These are phyloP conservation scores for Hippocampus kuda DNA, from an alignment of 2,797 vertebrate species.

Conservation along the genomic window DNA sequence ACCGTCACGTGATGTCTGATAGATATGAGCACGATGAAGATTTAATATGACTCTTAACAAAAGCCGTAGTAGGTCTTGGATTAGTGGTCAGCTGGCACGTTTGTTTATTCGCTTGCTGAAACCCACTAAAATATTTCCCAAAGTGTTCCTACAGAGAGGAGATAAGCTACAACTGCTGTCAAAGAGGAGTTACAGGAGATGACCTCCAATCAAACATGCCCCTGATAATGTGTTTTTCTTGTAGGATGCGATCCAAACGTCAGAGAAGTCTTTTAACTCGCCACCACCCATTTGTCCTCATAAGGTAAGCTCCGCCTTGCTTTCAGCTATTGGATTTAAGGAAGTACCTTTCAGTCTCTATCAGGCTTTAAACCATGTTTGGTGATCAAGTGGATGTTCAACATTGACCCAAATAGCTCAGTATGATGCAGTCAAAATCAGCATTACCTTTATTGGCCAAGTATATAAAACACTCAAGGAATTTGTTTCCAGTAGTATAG, in stretches of 20 bases:
- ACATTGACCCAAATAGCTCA: not conserved
- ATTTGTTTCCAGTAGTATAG: too few relatives aligned
- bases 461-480: too few relatives aligned
- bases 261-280: slow-evolving; percentile 66
- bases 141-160: slow-evolving; percentile 24
- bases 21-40: slow-evolving; percentile 50
- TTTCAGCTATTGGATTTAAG: slow-evolving; percentile 16
- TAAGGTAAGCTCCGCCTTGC: slow-evolving; percentile 63
- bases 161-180: slow-evolving; percentile 50
- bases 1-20: slow-evolving; percentile 16
- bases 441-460: not conserved
- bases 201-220: slow-evolving; percentile 38
- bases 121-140: slow-evolving; percentile 37
- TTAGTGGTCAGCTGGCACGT: slow-evolving; percentile 36
- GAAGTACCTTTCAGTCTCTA: not conserved
- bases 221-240: slow-evolving; percentile 62
- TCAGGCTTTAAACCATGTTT: not conserved
- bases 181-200: slow-evolving; percentile 46
- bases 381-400: not conserved
- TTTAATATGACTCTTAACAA: slow-evolving; percentile 43
- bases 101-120: slow-evolving; percentile 30
- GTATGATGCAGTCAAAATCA: not conserved
- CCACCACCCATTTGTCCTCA: slow-evolving; percentile 67
- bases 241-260: slow-evolving; percentile 67
- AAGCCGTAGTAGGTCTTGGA: slow-evolving; percentile 36